These are phyloP conservation scores for Urosaurus nigricauda DNA, from an alignment of 2,797 vertebrate species.

Conservation along the genomic window DNA sequence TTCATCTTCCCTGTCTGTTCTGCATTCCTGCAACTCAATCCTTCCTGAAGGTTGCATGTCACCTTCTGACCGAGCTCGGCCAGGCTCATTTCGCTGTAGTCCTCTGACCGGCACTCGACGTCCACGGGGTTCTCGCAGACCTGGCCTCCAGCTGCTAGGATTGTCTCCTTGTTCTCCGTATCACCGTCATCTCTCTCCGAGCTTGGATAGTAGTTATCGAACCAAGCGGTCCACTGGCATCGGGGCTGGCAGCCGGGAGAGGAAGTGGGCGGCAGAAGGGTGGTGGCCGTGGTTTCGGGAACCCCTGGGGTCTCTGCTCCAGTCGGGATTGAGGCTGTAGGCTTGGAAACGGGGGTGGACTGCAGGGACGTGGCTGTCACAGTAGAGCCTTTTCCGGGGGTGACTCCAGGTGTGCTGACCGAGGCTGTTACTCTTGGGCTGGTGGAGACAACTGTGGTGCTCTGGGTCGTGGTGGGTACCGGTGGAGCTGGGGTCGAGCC, in stretches of 20 bases:
- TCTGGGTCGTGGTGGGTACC: not conserved
- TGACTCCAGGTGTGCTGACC: not conserved
- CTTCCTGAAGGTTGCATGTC: constrained; percentile 33
- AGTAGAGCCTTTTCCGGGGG: not conserved
- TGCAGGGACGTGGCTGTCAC: not conserved
- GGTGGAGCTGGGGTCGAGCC: not conserved
- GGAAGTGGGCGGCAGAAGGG: rapidly evolving
- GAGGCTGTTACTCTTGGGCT: not conserved
- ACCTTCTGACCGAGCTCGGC: constrained; percentile 22
- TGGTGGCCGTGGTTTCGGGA: not conserved
- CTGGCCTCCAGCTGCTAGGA: not conserved
- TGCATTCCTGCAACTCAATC: constrained; percentile 52
- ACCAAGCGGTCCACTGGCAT: not conserved
- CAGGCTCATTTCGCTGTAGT: rapidly evolving
- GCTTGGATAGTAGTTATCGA: constrained; percentile 4
- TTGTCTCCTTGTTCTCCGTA: constrained; percentile 13
- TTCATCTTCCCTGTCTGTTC: constrained; percentile 41
- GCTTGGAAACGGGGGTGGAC: not conserved
- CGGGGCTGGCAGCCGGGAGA: rapidly evolving
- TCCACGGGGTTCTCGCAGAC: constrained; percentile 44
- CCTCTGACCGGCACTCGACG: constrained; percentile 57
- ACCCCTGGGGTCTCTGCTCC: not conserved
- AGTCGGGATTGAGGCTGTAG: not conserved
- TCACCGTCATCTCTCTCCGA: not conserved
- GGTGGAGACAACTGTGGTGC: not conserved